Conservation (phyloP, 2,797 vertebrate species). For the Eutrigla gurnardus region DNA sequence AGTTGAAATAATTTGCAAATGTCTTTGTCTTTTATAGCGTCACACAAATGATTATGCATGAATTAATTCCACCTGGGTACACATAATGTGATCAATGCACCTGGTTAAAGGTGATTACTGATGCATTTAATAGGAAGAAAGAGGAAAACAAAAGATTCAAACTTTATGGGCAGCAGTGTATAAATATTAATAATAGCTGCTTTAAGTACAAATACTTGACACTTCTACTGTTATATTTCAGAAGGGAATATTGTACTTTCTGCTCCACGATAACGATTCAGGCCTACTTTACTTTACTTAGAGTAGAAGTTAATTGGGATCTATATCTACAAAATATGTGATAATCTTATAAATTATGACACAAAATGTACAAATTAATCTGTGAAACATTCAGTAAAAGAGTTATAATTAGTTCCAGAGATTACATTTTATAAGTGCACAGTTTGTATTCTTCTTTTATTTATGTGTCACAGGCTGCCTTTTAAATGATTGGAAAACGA, state of each 20-base stretch:
- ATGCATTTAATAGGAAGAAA: too few species aligned
- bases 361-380: neutral
- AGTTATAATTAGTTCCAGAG: neutral
- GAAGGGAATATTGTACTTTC: neutral
- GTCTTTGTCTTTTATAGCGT: too few species aligned
- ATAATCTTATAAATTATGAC: neutral
- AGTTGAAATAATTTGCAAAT: too few species aligned
- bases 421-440: too few species aligned
- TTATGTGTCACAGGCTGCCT: too few species aligned
- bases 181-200: neutral
- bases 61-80: too few species aligned
- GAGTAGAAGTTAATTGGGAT: neutral
- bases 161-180: neutral
- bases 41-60: too few species aligned
- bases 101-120: too few species aligned
- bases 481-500: too few species aligned
- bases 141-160: too few species aligned
- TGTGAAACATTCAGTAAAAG: neutral
- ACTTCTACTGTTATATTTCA: neutral
- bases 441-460: too few species aligned
- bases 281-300: neutral
- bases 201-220: neutral
- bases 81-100: too few species aligned
- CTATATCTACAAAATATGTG: neutral
- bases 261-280: neutral